Base-by-base conservation (phyloP, 2,113 vertebrate species). In the Poecile atricapillus region DNA sequence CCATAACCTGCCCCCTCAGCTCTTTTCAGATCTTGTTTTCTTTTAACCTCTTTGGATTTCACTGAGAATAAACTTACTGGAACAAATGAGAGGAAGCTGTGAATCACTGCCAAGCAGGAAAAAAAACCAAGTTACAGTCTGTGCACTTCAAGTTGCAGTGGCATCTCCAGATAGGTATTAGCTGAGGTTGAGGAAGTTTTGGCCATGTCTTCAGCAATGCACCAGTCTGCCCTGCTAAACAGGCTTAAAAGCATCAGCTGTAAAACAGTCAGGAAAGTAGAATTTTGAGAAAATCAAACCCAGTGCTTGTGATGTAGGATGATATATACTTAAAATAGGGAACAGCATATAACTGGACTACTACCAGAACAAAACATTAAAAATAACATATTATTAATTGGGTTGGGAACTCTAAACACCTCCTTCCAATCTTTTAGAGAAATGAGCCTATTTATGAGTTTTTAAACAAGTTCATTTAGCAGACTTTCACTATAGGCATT, bases 321-420 rank as follows among this genome's bases (percentile, higher is more conserved):
- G 0, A 19, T 27, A 24, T 23, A 18, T 41, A 23, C 5, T 37
- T 24, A 70, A 82, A 87, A 82, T 5, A 76, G 4, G 33, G 28
- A 73, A 37, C 33, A 68, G 18, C 6, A 7, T 71, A 79, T 77
- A 62, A 58, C n/a, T 84, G 78, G 80, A 89, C 7, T 83, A 14
- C 73, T 95, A 28, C 83, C 33, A 80, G 47, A 52, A 41, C 5
- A 73, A 92, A 83, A 65, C 37, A 82, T 24, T 82, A 55, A 62
- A 95, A 96, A 74, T 62, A 95, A n/a, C 55, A 5, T 27, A 60
- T 64, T 90, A 69, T n/a, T 49, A 83, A 80, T 69, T 95, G 43
- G 94, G 74, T 58, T 83, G 8, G n/a, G 47, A 91, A 80, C 11
- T 31, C 44, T 24, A 89, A 68, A 52, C 13, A 49, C 8, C 6